Evolutionary conservation across 2,113 vertebrate genomes (phyloP).

Genomic region (Chlamydotis undulata): DNA sequence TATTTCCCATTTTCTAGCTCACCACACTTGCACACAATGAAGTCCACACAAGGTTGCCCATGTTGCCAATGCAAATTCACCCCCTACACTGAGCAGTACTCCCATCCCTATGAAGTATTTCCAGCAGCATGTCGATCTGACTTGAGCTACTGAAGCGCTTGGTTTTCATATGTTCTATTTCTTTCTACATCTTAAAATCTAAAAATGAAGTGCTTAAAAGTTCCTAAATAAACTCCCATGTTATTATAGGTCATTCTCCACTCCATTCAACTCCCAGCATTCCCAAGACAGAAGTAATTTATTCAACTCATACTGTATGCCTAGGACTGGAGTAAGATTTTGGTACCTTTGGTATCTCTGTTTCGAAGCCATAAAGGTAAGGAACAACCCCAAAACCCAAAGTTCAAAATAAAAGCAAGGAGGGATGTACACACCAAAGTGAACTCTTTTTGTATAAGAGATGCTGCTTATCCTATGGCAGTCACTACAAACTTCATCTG

Average conservation of each 20-base stretch:
- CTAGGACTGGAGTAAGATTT: not conserved
- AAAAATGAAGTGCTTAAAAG: not conserved
- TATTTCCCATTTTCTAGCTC: not conserved
- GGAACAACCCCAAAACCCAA: not conserved
- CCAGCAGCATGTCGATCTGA: not conserved
- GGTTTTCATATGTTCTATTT: not conserved
- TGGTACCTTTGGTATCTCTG: not conserved
- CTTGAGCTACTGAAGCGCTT: slow-evolving; percentile 4
- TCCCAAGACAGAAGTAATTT: not conserved
- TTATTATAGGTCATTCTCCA: not conserved
- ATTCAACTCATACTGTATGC: not conserved
- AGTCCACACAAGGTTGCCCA: not conserved
- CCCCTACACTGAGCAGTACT: not conserved
- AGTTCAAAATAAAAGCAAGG: not conserved
- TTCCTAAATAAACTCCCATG: not conserved
- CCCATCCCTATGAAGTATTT: not conserved
- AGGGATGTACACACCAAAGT: not conserved
- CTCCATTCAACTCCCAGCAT: too few species aligned
- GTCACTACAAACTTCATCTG: not conserved
- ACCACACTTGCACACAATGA: not conserved
- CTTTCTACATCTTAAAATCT: not conserved
- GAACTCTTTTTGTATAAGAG: not conserved
- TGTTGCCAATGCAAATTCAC: not conserved
- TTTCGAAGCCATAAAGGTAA: not conserved
- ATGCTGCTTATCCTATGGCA: not conserved